These are phyloP conservation scores for Xanthia icteritia DNA, from an alignment of 2,888 invertebrate species.

Conservation along the genomic window DNA sequence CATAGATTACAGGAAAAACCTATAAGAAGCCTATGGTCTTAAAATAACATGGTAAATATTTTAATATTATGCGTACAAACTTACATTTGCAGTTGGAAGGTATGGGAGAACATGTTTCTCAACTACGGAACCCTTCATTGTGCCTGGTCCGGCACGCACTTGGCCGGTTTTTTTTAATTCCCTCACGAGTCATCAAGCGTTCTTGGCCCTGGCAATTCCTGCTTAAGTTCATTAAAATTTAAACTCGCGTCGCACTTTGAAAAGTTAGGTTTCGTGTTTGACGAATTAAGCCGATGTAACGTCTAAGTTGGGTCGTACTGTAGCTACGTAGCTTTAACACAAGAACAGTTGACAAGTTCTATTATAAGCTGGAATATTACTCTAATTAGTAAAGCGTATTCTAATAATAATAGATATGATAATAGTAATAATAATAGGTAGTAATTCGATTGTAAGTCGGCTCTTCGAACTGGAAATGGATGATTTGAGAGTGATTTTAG, in stretches of 20 bases:
- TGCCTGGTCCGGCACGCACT: too few relatives aligned
- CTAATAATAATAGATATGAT: too few relatives aligned
- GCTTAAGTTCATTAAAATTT: background rate
- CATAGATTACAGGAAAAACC: too few relatives aligned
- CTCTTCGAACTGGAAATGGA: background rate
- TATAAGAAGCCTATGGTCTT: too few relatives aligned
- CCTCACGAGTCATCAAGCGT: background rate
- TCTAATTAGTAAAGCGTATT: slow-evolving; percentile 8
- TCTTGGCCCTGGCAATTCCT: background rate
- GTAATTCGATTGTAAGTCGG: background rate
- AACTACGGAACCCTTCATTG: too few relatives aligned
- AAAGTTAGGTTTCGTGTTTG: background rate
- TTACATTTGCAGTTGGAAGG: too few relatives aligned
- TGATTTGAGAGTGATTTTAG: background rate
- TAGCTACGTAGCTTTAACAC: background rate
- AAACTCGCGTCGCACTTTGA: background rate
- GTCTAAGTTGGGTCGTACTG: background rate
- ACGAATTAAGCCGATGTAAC: background rate
- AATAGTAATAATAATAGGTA: background rate
- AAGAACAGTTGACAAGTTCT: background rate
- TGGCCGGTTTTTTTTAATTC: background rate
- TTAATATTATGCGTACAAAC: too few relatives aligned
- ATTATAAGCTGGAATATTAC: slow-evolving; percentile 2
- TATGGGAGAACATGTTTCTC: too few relatives aligned
- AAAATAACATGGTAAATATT: too few relatives aligned